phyloP scores from a whole-genome alignment of 2,888 invertebrate species.

The Troilus luridus region DNA sequence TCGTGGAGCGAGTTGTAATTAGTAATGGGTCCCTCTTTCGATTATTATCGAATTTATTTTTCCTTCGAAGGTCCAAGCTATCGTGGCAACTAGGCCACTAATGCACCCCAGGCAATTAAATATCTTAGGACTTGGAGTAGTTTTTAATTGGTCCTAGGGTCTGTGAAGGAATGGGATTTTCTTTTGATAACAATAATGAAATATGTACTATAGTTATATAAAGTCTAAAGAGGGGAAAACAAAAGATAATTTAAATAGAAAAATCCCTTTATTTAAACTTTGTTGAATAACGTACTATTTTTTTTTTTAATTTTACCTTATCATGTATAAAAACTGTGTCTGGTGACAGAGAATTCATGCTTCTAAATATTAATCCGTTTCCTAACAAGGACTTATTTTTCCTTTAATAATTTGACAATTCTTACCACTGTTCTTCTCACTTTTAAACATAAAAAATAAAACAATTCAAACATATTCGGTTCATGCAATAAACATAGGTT shows the following conservation, averaged over 20 bases:
- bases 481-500: too few relatives aligned
- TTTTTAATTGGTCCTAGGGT: not conserved
- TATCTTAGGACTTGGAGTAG: conserved; percentile 25
- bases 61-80: not conserved
- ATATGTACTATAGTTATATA: not conserved
- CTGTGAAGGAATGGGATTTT: not conserved
- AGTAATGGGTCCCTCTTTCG: not conserved
- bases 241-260: not conserved
- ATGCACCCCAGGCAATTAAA: conserved; percentile 3
- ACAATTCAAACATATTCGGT: too few relatives aligned
- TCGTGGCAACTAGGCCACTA: not conserved
- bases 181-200: not conserved
- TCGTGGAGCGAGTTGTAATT: not conserved
- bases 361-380: too few relatives aligned
- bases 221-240: not conserved
- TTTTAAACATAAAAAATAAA: too few relatives aligned
- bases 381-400: too few relatives aligned
- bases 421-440: too few relatives aligned
- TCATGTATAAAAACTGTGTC: too few relatives aligned
- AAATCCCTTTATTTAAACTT: too few relatives aligned
- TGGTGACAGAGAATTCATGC: too few relatives aligned
- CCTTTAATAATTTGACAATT: too few relatives aligned
- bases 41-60: conserved; percentile 27
- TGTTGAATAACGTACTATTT: too few relatives aligned
- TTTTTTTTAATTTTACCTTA: too few relatives aligned